These are phyloP conservation scores for Hippocampus kuda DNA, from an alignment of 2,797 vertebrate genomes.

Conservation along the genomic window DNA sequence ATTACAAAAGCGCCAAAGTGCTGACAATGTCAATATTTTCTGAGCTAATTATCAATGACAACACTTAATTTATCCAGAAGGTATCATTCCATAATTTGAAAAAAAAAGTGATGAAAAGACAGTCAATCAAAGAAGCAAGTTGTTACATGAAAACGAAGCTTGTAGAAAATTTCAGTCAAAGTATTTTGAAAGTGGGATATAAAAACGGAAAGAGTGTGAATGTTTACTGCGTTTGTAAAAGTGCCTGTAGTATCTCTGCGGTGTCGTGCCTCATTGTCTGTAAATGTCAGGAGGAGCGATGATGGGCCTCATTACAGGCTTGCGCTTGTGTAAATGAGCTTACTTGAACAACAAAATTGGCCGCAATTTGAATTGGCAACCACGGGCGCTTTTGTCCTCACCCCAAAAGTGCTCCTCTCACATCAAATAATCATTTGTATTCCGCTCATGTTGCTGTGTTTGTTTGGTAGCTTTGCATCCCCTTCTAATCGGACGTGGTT, in stretches of 20 bases:
- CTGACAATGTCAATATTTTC: no score
- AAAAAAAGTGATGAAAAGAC: slow-evolving; percentile 5
- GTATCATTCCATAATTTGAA: background rate
- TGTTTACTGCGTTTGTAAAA: background rate
- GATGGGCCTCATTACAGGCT: slow-evolving; percentile 37
- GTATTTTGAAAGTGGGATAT: background rate
- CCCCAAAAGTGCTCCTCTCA: background rate
- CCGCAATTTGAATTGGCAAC: background rate
- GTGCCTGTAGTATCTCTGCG: slow-evolving; percentile 27
- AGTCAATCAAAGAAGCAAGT: background rate
- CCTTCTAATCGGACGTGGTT: background rate
- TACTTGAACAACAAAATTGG: slow-evolving; percentile 14
- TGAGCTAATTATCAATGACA: no score
- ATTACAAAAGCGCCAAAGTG: no score
- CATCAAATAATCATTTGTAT: background rate
- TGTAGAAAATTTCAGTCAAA: background rate
- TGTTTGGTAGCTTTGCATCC: background rate
- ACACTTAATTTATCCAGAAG: background rate
- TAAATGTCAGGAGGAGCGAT: slow-evolving; percentile 59
- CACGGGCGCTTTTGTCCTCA: background rate
- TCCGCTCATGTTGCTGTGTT: background rate
- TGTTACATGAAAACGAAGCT: background rate
- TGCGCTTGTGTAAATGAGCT: slow-evolving; percentile 29
- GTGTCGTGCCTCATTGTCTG: slow-evolving; percentile 65
- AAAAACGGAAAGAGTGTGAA: background rate